Percentiles rank a stretch among this genome's conserved stretches.
Conservation (phyloP, 2,797 vertebrate genomes). For the Amphiprion clarkii region DNA sequence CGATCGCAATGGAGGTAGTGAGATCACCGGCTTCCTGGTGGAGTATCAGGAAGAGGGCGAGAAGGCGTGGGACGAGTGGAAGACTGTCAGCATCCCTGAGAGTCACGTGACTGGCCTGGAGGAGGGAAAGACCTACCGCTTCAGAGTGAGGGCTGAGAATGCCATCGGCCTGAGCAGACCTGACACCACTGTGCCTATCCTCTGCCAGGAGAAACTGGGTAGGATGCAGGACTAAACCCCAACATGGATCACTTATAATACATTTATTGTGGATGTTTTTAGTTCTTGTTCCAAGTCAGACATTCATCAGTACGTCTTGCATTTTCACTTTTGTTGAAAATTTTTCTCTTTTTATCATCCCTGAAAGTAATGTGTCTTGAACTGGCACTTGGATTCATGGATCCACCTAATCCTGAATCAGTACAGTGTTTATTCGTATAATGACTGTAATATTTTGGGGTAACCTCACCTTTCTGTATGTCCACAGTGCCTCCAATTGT, state of each 20-base stretch:
- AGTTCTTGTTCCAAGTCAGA: too few relatives aligned
- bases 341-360: too few relatives aligned
- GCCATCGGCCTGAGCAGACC: slow-evolving; percentile 95
- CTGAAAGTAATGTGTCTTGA: background rate
- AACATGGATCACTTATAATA: too few relatives aligned
- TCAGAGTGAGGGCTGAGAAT: slow-evolving; percentile 97
- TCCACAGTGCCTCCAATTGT: slow-evolving; percentile 92
- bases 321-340: too few relatives aligned
- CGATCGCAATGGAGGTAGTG: slow-evolving; percentile 97
- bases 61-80: slow-evolving; percentile 94
- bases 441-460: background rate
- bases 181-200: slow-evolving; percentile 97
- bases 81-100: slow-evolving; percentile 94
- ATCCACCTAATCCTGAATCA: background rate
- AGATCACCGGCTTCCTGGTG: slow-evolving; percentile 97
- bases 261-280: too few relatives aligned
- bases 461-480: slow-evolving; percentile 32
- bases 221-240: slow-evolving; percentile 46
- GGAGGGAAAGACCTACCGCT: slow-evolving; percentile 96
- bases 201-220: slow-evolving; percentile 98
- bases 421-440: background rate
- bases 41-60: slow-evolving; percentile 97
- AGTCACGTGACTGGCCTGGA: slow-evolving; percentile 95
- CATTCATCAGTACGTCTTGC: too few relatives aligned
- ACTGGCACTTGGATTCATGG: background rate